Evolutionary conservation across 2,113 vertebrate genomes (phyloP).

Genomic region (Gadus macrocephalus): DNA sequence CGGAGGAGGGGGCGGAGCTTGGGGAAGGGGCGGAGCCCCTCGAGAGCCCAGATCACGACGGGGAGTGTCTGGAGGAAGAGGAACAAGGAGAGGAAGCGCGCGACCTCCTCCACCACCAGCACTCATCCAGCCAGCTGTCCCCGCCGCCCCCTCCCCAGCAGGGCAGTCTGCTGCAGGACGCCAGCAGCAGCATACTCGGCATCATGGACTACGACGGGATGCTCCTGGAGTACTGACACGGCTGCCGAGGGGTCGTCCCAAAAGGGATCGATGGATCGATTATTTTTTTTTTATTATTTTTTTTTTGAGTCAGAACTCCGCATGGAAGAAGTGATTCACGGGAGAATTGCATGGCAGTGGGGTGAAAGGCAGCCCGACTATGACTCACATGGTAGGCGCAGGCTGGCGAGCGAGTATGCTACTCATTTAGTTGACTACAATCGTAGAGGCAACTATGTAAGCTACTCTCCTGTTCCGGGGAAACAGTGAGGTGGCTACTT

Average conservation of each 20-base stretch:
- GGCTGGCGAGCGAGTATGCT: no score
- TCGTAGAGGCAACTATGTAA: no score
- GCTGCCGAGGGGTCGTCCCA: background rate
- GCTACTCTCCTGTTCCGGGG: no score
- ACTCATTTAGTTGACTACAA: no score
- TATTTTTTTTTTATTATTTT: background rate
- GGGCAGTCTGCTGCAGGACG: background rate
- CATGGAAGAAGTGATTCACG: no score
- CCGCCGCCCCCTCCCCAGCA: slow-evolving; percentile 18
- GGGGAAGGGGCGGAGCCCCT: slow-evolving; percentile 37
- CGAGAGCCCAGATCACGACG: background rate
- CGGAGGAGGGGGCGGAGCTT: slow-evolving; percentile 65
- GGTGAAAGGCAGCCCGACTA: no score
- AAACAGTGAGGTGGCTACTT: no score
- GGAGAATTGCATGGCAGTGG: no score
- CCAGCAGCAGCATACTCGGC: slow-evolving; percentile 65
- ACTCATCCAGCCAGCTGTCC: slow-evolving; percentile 14
- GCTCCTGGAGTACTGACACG: slow-evolving; percentile 71
- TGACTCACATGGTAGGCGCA: no score
- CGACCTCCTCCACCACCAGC: background rate
- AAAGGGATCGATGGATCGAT: slow-evolving; percentile 58
- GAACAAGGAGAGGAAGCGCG: background rate
- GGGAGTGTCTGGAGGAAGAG: background rate
- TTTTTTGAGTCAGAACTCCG: no score
- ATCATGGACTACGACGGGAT: slow-evolving; percentile 97